Evolutionary conservation across 2,113 vertebrate genomes (phyloP).

Genomic region (Monopterus albus): DNA sequence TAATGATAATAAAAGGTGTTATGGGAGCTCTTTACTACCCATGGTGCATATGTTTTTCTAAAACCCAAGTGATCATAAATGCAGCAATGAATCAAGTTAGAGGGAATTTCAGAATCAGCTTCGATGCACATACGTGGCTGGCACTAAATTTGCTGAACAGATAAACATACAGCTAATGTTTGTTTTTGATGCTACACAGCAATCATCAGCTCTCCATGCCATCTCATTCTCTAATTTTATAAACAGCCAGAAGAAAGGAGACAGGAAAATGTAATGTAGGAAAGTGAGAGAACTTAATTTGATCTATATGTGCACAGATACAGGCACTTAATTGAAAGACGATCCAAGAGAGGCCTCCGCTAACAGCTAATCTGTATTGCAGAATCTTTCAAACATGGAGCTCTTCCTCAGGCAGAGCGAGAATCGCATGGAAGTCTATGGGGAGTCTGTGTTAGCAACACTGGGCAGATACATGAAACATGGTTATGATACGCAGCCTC

Average conservation of each 20-base stretch:
- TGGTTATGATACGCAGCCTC: neutral
- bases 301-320: neutral
- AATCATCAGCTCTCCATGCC: neutral
- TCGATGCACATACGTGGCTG: neutral
- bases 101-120: neutral
- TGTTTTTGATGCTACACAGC: conserved; percentile 1
- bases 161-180: conserved; percentile 2
- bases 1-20: neutral
- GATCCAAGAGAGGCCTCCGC: neutral
- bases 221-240: neutral
- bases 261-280: neutral
- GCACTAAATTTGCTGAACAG: neutral
- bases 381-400: neutral
- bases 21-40: conserved; percentile 8
- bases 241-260: neutral
- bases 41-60: neutral
- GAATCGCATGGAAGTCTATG: too few species aligned
- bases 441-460: neutral
- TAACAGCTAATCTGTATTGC: neutral
- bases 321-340: neutral
- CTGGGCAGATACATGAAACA: neutral
- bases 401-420: neutral
- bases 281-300: neutral
- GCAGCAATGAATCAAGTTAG: conserved; percentile 10
- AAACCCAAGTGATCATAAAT: neutral